These are phyloP conservation scores for Albula glossodonta DNA, from an alignment of 2,113 vertebrate species.

Conservation along the genomic window DNA sequence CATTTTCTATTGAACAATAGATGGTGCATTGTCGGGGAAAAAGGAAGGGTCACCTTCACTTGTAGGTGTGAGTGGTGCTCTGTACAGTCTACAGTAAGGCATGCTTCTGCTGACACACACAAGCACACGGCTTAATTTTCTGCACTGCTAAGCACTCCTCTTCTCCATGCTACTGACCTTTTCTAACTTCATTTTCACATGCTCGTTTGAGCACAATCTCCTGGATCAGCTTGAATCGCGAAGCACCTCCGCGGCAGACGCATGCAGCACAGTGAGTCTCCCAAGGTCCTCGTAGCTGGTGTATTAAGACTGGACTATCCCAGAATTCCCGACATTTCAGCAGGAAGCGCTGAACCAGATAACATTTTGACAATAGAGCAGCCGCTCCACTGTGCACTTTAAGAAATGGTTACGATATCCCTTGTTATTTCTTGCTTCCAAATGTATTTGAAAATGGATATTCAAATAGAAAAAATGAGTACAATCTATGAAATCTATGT, in stretches of 20 bases:
- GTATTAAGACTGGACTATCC: background rate
- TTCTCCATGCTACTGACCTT: background rate
- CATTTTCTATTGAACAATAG: background rate
- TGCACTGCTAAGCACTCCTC: slow-evolving; percentile 1
- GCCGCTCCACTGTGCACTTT: background rate
- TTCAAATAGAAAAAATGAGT: too few species aligned
- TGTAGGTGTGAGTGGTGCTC: background rate
- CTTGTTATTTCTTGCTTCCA: too few species aligned
- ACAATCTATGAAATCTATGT: too few species aligned
- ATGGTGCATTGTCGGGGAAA: background rate
- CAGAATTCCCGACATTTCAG: background rate
- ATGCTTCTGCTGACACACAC: background rate
- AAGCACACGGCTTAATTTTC: background rate
- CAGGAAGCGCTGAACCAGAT: background rate
- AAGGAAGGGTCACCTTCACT: background rate
- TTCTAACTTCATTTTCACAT: background rate
- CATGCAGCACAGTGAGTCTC: background rate
- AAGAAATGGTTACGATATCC: too few species aligned
- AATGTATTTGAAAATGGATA: too few species aligned
- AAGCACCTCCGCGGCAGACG: background rate
- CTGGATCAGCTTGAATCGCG: background rate
- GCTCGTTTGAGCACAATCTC: background rate
- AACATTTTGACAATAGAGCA: background rate
- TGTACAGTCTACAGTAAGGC: background rate
- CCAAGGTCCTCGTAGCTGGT: background rate